phyloP scores from a whole-genome alignment of 2,113 vertebrate species.

The Hydrochoerus hydrochaeris region DNA sequence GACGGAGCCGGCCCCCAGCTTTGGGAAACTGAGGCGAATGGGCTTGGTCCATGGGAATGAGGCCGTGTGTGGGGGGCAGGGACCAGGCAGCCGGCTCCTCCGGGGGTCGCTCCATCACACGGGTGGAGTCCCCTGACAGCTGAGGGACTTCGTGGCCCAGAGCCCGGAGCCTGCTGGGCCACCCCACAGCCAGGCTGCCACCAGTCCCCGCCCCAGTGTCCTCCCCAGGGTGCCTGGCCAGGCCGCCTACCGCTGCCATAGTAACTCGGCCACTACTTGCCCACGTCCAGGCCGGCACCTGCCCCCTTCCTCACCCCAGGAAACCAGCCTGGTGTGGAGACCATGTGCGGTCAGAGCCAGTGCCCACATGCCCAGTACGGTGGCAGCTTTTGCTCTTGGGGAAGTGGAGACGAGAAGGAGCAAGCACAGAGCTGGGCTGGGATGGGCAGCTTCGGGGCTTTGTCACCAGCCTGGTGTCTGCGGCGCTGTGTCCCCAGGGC shows the following conservation, averaged over 20 bases:
- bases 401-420: background rate
- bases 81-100: background rate
- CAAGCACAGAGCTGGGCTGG: fast-evolving
- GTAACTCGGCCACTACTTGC: background rate
- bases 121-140: too few relatives aligned
- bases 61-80: background rate
- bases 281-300: too few relatives aligned
- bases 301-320: background rate
- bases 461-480: background rate
- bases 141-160: too few relatives aligned
- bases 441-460: background rate
- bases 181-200: too few relatives aligned
- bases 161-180: background rate
- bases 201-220: background rate
- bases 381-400: background rate
- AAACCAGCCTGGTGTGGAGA: too few relatives aligned
- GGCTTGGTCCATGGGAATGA: background rate
- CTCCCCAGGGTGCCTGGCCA: background rate
- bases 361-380: too few relatives aligned
- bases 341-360: fast-evolving
- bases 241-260: background rate
- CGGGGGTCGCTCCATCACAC: too few relatives aligned
- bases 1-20: background rate
- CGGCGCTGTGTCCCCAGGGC: background rate
- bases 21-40: background rate